Conservation (phyloP, 2,113 vertebrate species). For the Atlantisia rogersi region DNA sequence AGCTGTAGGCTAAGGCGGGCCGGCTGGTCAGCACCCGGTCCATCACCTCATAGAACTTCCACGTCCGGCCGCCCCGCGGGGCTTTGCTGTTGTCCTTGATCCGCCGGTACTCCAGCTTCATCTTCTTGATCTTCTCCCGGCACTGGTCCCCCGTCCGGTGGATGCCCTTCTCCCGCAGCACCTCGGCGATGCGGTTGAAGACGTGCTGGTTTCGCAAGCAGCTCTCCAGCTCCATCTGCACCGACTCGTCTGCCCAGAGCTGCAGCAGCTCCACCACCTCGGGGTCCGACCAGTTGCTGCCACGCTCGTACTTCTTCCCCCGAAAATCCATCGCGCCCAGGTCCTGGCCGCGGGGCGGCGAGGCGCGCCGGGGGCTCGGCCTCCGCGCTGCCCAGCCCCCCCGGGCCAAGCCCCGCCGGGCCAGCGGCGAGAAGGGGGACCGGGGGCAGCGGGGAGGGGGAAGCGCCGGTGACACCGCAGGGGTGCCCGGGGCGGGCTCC, state of each 20-base stretch:
- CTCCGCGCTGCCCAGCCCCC: background rate
- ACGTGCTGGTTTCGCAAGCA: slow-evolving; percentile 89
- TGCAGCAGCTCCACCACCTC: slow-evolving; percentile 89
- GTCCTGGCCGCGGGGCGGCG: too few species aligned
- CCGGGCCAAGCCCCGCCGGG: background rate
- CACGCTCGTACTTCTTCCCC: slow-evolving; percentile 86
- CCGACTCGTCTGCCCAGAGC: slow-evolving; percentile 86
- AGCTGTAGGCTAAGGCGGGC: slow-evolving; percentile 79
- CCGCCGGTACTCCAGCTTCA: slow-evolving; percentile 91
- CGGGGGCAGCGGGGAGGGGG: background rate
- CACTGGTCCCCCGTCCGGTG: slow-evolving; percentile 87
- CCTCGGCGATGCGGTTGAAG: slow-evolving; percentile 87
- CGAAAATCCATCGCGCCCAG: slow-evolving; percentile 82
- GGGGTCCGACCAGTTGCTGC: slow-evolving; percentile 90
- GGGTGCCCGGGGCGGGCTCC: background rate
- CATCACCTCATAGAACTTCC: slow-evolving; percentile 92
- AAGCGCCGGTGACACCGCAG: background rate
- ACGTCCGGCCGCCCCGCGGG: slow-evolving; percentile 76
- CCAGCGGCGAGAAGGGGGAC: background rate
- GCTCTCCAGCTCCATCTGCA: slow-evolving; percentile 87
- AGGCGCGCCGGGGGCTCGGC: background rate
- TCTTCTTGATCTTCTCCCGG: slow-evolving; percentile 92
- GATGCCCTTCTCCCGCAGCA: slow-evolving; percentile 84
- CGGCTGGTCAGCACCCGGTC: slow-evolving; percentile 86
- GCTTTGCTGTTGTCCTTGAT: slow-evolving; percentile 87